Conservation (phyloP, 2,888 invertebrate species). For the Apodemia mormo region DNA sequence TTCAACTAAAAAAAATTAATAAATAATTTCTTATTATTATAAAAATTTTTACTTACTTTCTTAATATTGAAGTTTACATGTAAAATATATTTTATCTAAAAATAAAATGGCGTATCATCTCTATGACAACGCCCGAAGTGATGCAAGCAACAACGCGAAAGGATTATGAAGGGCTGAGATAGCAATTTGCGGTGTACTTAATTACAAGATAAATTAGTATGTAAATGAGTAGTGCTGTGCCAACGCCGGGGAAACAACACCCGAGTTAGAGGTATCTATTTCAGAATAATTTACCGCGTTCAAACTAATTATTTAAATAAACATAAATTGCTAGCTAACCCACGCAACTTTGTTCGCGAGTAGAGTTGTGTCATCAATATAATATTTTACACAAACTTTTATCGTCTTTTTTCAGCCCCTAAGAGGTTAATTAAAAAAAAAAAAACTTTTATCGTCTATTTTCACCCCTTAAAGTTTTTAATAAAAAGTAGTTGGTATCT, state of each 20-base stretch:
- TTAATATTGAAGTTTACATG: not conserved
- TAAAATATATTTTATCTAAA: constrained; percentile 5
- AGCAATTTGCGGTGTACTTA: constrained; percentile 80
- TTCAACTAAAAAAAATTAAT: too few species aligned
- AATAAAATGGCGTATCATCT: constrained; percentile 44
- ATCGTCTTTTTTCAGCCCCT: too few species aligned
- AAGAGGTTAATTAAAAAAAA: too few species aligned
- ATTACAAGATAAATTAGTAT: constrained; percentile 81
- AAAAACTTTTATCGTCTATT: too few species aligned
- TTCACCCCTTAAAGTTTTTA: too few species aligned
- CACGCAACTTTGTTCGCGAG: not conserved
- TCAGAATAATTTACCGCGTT: constrained; percentile 10
- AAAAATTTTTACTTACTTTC: too few species aligned
- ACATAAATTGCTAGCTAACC: not conserved
- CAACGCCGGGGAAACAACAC: constrained; percentile 37
- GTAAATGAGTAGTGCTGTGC: constrained; percentile 69
- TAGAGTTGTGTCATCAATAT: constrained; percentile 22
- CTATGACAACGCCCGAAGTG: constrained; percentile 36
- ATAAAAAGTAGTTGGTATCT: too few species aligned
- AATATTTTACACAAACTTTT: too few species aligned
- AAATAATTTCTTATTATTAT: too few species aligned
- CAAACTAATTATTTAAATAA: constrained; percentile 1
- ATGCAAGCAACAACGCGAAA: constrained; percentile 67
- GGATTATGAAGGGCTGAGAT: constrained; percentile 81
- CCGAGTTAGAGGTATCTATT: constrained; percentile 22